These are phyloP conservation scores for Galeopsomyia nigrocyanea DNA, from an alignment of 2,888 invertebrate species.

Conservation along the genomic window DNA sequence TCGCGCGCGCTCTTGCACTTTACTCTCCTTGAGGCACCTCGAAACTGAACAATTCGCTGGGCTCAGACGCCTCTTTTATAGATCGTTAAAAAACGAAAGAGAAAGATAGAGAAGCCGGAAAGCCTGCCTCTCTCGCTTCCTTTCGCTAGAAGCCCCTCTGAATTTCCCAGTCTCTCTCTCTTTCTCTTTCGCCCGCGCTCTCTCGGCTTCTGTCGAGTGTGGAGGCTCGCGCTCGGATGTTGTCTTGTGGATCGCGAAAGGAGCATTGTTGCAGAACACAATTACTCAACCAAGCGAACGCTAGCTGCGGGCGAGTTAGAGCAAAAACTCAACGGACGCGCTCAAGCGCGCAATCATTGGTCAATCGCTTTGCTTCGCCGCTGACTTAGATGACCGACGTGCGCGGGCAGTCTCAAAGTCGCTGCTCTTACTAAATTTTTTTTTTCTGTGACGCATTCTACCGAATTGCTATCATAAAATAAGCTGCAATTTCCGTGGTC, in stretches of 20 bases:
- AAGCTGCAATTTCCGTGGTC: too few species aligned
- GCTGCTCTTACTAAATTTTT: background rate
- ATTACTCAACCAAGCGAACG: constrained; percentile 59
- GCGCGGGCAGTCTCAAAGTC: background rate
- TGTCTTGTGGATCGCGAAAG: constrained; percentile 47
- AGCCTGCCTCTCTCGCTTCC: too few species aligned
- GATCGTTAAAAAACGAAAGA: constrained; percentile 36
- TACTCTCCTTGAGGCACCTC: constrained; percentile 17
- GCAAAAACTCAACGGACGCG: constrained; percentile 52
- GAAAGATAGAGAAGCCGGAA: too few species aligned
- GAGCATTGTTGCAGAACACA: constrained; percentile 59
- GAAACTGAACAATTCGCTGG: constrained; percentile 49
- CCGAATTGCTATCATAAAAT: too few species aligned
- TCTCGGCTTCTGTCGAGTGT: constrained; percentile 23
- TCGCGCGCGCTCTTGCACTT: background rate
- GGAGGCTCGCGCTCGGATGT: background rate
- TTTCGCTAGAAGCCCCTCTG: background rate
- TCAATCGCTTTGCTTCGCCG: constrained; percentile 48
- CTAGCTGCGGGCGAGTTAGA: constrained; percentile 1
- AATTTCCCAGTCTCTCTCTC: constrained; percentile 4
- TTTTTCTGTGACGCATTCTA: background rate
- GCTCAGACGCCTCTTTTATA: constrained; percentile 52
- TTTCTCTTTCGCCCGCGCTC: constrained; percentile 21
- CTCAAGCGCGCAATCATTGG: constrained; percentile 56
- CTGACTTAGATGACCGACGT: constrained; percentile 42